phyloP scores from a whole-genome alignment of 2,797 vertebrate species.

The Rousettus madagascariensis region DNA sequence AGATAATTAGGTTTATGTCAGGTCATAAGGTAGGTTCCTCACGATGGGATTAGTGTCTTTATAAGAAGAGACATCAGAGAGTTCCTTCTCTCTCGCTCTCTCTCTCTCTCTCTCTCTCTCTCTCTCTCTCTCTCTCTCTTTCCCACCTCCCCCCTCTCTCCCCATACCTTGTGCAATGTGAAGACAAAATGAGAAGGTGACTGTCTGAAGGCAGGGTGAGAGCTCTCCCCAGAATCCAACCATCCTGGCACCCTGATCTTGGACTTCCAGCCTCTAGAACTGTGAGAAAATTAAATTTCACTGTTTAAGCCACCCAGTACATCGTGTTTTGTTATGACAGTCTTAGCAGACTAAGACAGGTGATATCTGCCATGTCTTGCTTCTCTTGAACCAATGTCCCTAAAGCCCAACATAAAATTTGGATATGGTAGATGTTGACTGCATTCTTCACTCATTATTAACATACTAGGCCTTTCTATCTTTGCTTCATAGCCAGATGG shows the following conservation, averaged over 20 bases:
- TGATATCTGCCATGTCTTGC: neutral
- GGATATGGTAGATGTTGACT: neutral
- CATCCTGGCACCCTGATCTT: neutral
- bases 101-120: neutral
- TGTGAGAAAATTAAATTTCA: neutral
- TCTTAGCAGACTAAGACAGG: neutral
- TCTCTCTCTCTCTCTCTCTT: neutral
- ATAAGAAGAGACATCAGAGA: neutral
- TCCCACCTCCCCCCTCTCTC: rapidly evolving
- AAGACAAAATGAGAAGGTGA: neutral
- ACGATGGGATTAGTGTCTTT: neutral
- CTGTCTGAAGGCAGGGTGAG: neutral
- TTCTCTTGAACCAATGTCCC: neutral
- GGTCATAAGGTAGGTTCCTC: neutral
- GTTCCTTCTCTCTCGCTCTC: neutral
- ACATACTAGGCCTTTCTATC: neutral
- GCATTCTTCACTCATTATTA: neutral
- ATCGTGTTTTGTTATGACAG: neutral
- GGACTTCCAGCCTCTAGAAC: neutral
- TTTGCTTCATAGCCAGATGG: neutral
- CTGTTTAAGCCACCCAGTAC: neutral
- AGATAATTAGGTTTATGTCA: neutral
- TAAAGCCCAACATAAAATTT: neutral
- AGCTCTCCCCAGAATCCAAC: neutral
- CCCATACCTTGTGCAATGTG: neutral